These are phyloP conservation scores for Macaria liturata DNA, from an alignment of 2,888 invertebrate species.

Conservation along the genomic window DNA sequence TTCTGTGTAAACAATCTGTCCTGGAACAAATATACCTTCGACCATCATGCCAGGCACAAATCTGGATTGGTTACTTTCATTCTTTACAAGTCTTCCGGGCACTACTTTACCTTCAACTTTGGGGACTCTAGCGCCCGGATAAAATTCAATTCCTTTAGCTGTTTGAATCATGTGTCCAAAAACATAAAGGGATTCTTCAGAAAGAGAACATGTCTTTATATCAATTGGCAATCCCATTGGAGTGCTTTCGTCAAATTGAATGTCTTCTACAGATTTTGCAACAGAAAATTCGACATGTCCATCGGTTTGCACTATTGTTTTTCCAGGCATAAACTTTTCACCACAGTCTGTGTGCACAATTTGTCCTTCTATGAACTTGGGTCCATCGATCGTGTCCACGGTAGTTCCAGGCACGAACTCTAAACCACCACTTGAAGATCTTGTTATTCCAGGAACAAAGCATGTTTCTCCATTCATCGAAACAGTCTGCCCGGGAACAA, in stretches of 20 bases:
- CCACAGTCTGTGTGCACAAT: slow-evolving; percentile 83
- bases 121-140: slow-evolving; percentile 81
- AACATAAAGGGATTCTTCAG: slow-evolving; percentile 79
- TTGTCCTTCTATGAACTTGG: slow-evolving; percentile 87
- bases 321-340: slow-evolving; percentile 86
- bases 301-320: slow-evolving; percentile 73
- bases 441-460: slow-evolving; percentile 85
- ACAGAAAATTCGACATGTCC: slow-evolving; percentile 83
- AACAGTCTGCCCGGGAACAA: slow-evolving; percentile 86
- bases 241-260: slow-evolving; percentile 79
- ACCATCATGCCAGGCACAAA: slow-evolving; percentile 88
- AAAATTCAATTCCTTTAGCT: slow-evolving; percentile 85
- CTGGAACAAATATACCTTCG: slow-evolving; percentile 86
- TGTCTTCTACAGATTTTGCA: slow-evolving; percentile 82
- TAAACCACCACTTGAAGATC: slow-evolving; percentile 66
- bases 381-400: slow-evolving; percentile 84
- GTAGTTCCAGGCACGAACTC: slow-evolving; percentile 85
- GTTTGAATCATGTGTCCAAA: slow-evolving; percentile 88
- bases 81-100: slow-evolving; percentile 85
- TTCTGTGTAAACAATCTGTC: slow-evolving; percentile 87
- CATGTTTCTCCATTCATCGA: slow-evolving; percentile 74
- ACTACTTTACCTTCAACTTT: slow-evolving; percentile 83
- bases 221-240: slow-evolving; percentile 83
- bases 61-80: slow-evolving; percentile 83
- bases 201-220: slow-evolving; percentile 77